Evolutionary conservation across 1,140 invertebrate species (phyloP).

Genomic region (Sitodiplosis mosellana): DNA sequence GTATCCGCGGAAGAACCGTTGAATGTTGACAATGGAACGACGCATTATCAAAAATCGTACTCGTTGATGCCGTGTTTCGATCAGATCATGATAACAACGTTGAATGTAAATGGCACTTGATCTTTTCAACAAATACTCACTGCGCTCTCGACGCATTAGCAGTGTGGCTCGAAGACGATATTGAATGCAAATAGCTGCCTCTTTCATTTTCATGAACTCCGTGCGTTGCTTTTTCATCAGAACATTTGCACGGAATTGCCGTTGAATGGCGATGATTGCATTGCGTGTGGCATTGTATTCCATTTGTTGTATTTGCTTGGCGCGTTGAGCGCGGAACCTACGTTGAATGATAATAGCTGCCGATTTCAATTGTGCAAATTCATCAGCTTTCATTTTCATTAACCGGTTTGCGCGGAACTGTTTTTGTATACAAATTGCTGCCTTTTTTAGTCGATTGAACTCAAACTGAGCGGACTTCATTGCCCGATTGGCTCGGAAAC

Average conservation of each 20-base stretch:
- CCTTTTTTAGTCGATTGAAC: too few species aligned
- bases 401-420: too few species aligned
- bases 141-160: slow-evolving; percentile 11
- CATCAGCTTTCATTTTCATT: too few species aligned
- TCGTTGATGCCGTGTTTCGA: slow-evolving; percentile 14
- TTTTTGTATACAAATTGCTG: too few species aligned
- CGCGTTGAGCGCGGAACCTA: too few species aligned
- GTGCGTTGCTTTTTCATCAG: background rate
- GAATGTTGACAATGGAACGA: slow-evolving; percentile 23
- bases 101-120: slow-evolving; percentile 17
- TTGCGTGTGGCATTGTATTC: background rate
- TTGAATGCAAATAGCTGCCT: slow-evolving; percentile 11
- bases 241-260: background rate
- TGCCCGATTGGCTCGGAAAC: too few species aligned
- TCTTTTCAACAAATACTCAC: slow-evolving; percentile 12
- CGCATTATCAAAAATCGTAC: slow-evolving; percentile 14
- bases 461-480: too few species aligned
- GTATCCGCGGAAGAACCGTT: slow-evolving; percentile 25
- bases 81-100: slow-evolving; percentile 13
- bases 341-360: too few species aligned
- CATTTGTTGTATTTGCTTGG: too few species aligned
- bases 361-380: too few species aligned
- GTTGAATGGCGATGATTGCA: background rate
- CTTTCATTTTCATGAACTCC: background rate
- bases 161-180: slow-evolving; percentile 14